Evolutionary conservation across 2,113 vertebrate genomes (phyloP), one percentile per base, ranked within the genome.

Genomic region (Callithrix jacchus): DNA sequence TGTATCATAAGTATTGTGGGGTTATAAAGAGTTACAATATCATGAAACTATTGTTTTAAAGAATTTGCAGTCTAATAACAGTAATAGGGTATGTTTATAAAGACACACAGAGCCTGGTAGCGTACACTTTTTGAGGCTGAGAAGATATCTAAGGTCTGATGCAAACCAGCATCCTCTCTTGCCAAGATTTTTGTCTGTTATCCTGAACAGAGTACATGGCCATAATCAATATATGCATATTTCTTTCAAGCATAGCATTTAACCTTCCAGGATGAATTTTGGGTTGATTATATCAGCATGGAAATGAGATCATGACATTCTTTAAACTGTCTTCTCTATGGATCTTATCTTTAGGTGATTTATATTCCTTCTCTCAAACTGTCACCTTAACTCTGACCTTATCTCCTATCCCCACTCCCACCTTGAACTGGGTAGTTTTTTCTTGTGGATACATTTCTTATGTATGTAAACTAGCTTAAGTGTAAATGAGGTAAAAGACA

Each of bases 71-170:
- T 87, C 45, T 82, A 76, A 68, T 87, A 81, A 49, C 40, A 81
- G 49, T 49, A 58, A 80, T 87, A 87, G 37, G 32, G 3, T 82
- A 2, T 71, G 0, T 49, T 79, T 80, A 87, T 80, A 52, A 74
- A 76, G 92, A 45, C 1, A 45, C 1, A 30, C 8, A 79, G 2
- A 40, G 40, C 35, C 40, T 71, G 58, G 32, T 71, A 71, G 42
- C 64, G 32, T 94, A 66, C 32, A 13, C 66, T 86, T 87, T 95
- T 95, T 92, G 42, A 80, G 73, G 21, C 27, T 81, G 83, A 87
- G 71, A 30, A 81, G 3, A n/a, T 80, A 68, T 27, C 71, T n/a
- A 74, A 27, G 35, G 4, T 74, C 54, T 92, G 56, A 95, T 49
- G 21, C 13, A 91, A 91, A 80, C 27, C 49, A 40, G 3, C 27